These are phyloP conservation scores for Daphoenositta chrysoptera DNA, from an alignment of 2,113 vertebrate genomes.

Conservation along the genomic window DNA sequence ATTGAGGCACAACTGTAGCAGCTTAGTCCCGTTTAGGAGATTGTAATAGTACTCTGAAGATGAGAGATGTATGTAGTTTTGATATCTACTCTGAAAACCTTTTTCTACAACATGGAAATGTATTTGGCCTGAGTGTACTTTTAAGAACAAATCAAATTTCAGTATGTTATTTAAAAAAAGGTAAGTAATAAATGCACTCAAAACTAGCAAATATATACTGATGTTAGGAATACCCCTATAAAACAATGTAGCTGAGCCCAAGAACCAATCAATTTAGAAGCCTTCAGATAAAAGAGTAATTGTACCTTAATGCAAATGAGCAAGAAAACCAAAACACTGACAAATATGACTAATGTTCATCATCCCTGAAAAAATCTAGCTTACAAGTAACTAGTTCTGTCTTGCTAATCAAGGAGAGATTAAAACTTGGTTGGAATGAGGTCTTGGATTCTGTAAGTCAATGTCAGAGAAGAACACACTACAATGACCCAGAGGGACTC, in stretches of 20 bases:
- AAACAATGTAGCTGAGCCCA: background rate
- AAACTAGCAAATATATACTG: background rate
- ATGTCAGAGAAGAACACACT: background rate
- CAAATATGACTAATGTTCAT: background rate
- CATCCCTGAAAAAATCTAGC: background rate
- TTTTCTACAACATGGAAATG: background rate
- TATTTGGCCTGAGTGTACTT: background rate
- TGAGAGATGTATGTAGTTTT: background rate
- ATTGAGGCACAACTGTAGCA: background rate
- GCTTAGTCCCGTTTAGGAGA: background rate
- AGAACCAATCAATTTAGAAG: background rate
- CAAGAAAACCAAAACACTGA: background rate
- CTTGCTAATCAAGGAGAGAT: background rate
- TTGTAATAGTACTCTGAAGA: background rate
- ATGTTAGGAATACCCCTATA: fast-evolving
- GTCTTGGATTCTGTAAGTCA: background rate
- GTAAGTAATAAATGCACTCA: background rate
- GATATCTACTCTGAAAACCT: background rate
- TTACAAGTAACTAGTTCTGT: background rate
- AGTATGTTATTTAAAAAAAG: background rate
- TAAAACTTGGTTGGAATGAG: background rate
- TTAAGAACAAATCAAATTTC: background rate
- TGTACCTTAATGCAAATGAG: background rate
- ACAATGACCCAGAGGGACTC: background rate
- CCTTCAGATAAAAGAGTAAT: background rate